Base-by-base conservation (phyloP, 2,113 vertebrate genomes). In the Oncorhynchus mykiss region DNA sequence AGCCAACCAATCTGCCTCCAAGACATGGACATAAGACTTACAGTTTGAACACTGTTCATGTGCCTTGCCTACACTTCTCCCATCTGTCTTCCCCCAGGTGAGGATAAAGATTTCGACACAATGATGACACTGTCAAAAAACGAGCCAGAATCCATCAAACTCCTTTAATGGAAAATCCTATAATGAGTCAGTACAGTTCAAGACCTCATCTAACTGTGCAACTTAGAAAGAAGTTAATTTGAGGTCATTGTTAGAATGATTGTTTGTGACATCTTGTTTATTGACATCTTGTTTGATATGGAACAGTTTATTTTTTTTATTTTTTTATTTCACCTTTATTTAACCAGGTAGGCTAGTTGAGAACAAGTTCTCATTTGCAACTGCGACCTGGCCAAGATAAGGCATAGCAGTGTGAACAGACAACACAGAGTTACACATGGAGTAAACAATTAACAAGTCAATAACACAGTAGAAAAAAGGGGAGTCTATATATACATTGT, bases 91-190 rank as follows among this genome's bases (percentile, higher is more conserved):
- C 86, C 87, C 88, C n/a, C 83, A 87, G 88, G 87, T 87, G 84
- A 62, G 87, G 82, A 82, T 75, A 78, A 87, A 87, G 81, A 76
- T 78, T 81, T 71, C 68, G 72, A 73, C 59, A 81, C 85, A 90
- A 85, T 85, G 76, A 78, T 76, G 34, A 80, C 39, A 45, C 91
- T 84, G 90, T 89, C 88, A 90, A 88, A 45, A 45, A 11, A 45
- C 88, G 87, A 82, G 91, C 89, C 80, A 74, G 82, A 87, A 86
- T 88, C 83, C 82, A 74, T 57, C 27, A 84, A 82, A 83, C 8
- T 45, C 8, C 72, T 5, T 54, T 18, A 14, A 54, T 18, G 16
- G 16, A 81, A 76, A 66, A 77, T 60, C 68, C 82, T 85, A 85
- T 90, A 76, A 62, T 64, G 83, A 87, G 16, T 18, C 51, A 54